Base-by-base conservation (phyloP, 1,140 invertebrate species). In the Pissodes strobi region DNA sequence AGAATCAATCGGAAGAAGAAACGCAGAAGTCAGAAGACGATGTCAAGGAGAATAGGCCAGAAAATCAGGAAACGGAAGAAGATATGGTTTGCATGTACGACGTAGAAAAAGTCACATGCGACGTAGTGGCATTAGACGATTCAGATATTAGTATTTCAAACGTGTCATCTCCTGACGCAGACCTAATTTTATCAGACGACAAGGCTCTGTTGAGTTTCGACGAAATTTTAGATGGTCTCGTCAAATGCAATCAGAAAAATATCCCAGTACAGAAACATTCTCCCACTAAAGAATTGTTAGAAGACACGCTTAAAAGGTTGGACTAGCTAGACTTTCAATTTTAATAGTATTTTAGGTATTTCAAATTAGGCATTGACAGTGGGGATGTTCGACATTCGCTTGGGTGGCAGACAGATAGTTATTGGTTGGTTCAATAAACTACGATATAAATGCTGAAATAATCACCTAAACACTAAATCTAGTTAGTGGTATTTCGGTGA, bases 181-280 rank as follows among this genome's bases (percentile, higher is more conserved):
- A 69, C 23, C 13, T 69, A 27, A 60, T 69, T 17, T 30, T 69
- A 27, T 27, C 58, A 17, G 59, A 69, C 17, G 64, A 66, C 6
- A 69, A 69, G 45, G 64, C 59, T 18, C 15, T 63, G 37, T 41
- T 71, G 17, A 71, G 58, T 45, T 71, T 71, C 19, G 69, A 71
- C 27, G 63, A 68, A 22, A 71, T 71, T 38, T 43, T 71, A 12
- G 62, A 68, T 9, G 67, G 66, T 37, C 64, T 71, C 15, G 61
- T 71, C 1, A 71, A 68, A 52, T 71, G 66, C 34, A 71, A 71
- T 65, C 34, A 63, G 23, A 68, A 64, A 49, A 71, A 71, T 66
- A 64, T 68, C 13, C 69, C 66, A n/a, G 64, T 60, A 25, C 59
- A 55, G 27, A 18, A 17, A 46, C 23, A 23, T 9, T 39, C 64